A percentile compares a stretch with the other conserved stretches of the same genome.
These are phyloP conservation scores for Ibycter americanus DNA, from an alignment of 2,797 vertebrate species.

Conservation along the genomic window DNA sequence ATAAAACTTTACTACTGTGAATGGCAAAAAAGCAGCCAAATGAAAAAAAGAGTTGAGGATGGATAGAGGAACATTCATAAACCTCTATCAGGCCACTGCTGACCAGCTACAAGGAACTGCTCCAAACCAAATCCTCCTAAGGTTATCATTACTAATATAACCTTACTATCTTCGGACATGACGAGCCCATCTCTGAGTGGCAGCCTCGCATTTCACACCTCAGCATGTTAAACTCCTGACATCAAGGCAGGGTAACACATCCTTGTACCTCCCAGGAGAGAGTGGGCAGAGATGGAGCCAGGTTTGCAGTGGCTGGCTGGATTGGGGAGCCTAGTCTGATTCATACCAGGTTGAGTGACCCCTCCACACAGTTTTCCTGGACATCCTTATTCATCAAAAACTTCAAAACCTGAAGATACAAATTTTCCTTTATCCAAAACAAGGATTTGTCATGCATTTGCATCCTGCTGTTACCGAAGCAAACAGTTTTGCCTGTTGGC, in stretches of 20 bases:
- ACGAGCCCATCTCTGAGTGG: neutral
- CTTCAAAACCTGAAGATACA: neutral
- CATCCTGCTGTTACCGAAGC: neutral
- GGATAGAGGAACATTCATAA: neutral
- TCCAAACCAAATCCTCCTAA: neutral
- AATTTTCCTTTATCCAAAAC: neutral
- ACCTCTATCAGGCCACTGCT: neutral
- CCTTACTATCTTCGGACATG: neutral
- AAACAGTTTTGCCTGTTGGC: neutral
- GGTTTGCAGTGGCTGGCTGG: neutral
- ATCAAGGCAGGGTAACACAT: neutral
- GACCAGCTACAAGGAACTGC: accelerated
- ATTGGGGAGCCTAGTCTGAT: neutral
- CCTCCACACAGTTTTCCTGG: neutral
- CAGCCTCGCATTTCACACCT: neutral
- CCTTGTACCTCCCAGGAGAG: no score
- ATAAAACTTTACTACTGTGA: neutral
- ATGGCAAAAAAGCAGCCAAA: neutral
- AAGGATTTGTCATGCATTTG: neutral
- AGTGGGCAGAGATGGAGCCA: neutral
- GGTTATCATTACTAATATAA: neutral
- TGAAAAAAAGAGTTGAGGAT: neutral
- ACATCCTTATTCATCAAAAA: neutral
- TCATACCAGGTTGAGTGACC: neutral
- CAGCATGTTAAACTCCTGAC: neutral